A percentile compares a stretch with the other conserved stretches of the same genome.
These are phyloP conservation scores for Austrolebias charrua DNA, from an alignment of 2,797 vertebrate species.

Conservation along the genomic window DNA sequence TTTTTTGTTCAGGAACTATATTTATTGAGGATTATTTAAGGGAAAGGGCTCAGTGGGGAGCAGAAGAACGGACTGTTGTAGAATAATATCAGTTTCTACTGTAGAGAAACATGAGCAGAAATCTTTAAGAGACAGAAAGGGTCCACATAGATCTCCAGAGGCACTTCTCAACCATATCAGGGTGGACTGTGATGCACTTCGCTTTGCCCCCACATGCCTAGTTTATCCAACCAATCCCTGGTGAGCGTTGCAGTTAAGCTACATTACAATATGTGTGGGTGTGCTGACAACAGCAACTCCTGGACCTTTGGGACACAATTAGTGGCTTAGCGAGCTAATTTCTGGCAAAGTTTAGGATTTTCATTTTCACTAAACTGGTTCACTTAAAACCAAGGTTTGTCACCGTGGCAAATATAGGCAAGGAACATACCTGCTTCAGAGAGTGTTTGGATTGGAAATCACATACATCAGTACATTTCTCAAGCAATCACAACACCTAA, in stretches of 20 bases:
- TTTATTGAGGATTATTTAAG: constrained; percentile 65
- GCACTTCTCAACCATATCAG: constrained; percentile 55
- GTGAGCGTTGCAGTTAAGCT: constrained; percentile 35
- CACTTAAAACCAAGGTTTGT: too few relatives aligned
- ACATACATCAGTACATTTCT: too few relatives aligned
- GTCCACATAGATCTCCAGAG: constrained; percentile 67
- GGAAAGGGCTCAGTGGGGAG: constrained; percentile 63
- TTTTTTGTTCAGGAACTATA: constrained; percentile 42
- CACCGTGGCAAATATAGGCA: too few relatives aligned
- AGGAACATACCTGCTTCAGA: too few relatives aligned
- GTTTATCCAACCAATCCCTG: constrained; percentile 40
- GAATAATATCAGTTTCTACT: constrained; percentile 65
- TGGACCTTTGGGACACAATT: not conserved
- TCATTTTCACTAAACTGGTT: too few relatives aligned
- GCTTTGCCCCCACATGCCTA: constrained; percentile 23
- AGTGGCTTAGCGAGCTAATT: not conserved
- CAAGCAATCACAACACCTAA: too few relatives aligned
- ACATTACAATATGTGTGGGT: constrained; percentile 12
- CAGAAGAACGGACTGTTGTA: constrained; percentile 40
- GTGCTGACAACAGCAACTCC: constrained; percentile 1
- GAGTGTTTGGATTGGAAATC: too few relatives aligned
- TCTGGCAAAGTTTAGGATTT: too few relatives aligned
- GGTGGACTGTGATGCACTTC: constrained; percentile 32
- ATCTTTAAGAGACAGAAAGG: constrained; percentile 75
- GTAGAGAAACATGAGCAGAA: constrained; percentile 68